phyloP scores from a whole-genome alignment of 2,113 vertebrate genomes.

The Seriola dumerili region DNA sequence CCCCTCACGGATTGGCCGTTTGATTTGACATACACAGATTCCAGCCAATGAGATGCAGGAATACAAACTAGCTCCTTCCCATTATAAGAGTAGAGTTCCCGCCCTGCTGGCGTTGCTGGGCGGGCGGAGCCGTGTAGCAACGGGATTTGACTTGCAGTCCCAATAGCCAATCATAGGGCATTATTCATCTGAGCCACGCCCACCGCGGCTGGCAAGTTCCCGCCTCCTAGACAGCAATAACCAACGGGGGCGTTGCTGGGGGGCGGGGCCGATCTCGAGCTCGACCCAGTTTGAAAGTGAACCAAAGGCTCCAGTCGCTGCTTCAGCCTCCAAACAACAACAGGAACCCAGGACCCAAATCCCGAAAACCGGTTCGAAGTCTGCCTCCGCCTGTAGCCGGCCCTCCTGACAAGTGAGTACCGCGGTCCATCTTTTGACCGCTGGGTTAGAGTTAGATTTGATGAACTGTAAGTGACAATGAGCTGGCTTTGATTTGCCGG shows the following conservation, averaged over 20 bases:
- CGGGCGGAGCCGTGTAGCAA: slow-evolving; percentile 13
- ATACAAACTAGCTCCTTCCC: neutral
- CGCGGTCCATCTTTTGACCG: neutral
- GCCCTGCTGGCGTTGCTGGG: slow-evolving; percentile 34
- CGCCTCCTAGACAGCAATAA: slow-evolving; percentile 42
- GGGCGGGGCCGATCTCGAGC: slow-evolving; percentile 55
- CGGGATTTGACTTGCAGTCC: slow-evolving; percentile 1
- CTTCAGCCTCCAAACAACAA: slow-evolving; percentile 69
- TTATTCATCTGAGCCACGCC: neutral
- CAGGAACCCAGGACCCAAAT: slow-evolving; percentile 46
- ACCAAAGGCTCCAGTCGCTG: slow-evolving; percentile 65
- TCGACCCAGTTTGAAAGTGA: slow-evolving; percentile 81
- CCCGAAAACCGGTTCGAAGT: slow-evolving; percentile 17
- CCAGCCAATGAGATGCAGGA: slow-evolving; percentile 15
- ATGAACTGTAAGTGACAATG: neutral
- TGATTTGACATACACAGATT: neutral
- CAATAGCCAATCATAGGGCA: slow-evolving; percentile 18
- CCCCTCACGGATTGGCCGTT: neutral
- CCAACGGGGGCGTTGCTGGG: slow-evolving; percentile 59
- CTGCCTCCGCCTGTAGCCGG: slow-evolving; percentile 36
- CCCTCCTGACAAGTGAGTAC: slow-evolving; percentile 72
- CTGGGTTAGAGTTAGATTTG: neutral
- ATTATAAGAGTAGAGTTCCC: neutral
- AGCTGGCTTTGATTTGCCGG: slow-evolving; percentile 15
- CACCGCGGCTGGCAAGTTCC: neutral